Percentiles rank a stretch among this genome's conserved stretches.
These are phyloP conservation scores for Physocephala rufipes DNA, from an alignment of 2,888 invertebrate genomes.

Conservation along the genomic window DNA sequence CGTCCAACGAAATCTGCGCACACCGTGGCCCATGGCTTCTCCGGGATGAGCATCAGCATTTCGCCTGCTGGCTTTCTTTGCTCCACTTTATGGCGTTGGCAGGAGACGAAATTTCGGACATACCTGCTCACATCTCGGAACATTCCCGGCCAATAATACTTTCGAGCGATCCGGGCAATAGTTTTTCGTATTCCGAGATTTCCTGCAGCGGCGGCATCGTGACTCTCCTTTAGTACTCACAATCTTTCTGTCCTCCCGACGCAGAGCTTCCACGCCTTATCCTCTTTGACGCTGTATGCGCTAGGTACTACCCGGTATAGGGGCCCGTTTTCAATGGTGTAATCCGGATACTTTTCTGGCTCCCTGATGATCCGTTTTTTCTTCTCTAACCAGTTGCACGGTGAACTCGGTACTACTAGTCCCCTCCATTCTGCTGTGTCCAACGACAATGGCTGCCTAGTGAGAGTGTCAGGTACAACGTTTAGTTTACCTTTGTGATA, in stretches of 20 bases:
- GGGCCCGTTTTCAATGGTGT: conserved; percentile 5
- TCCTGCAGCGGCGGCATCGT: conserved; percentile 36
- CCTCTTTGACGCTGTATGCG: background rate
- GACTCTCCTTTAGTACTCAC: conserved; percentile 32
- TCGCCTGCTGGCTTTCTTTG: background rate
- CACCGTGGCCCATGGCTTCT: background rate
- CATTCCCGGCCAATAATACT: conserved; percentile 41
- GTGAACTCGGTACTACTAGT: no score
- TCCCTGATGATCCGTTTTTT: background rate
- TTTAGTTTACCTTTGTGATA: conserved; percentile 27
- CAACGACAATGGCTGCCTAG: conserved; percentile 15
- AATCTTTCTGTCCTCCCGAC: background rate
- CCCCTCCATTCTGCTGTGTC: background rate
- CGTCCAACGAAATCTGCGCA: background rate
- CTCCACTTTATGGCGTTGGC: conserved; percentile 33
- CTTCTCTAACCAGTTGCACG: conserved; percentile 20
- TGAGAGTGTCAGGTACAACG: conserved; percentile 36
- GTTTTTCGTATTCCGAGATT: conserved; percentile 41
- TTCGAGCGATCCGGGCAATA: background rate
- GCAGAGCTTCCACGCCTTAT: conserved; percentile 36
- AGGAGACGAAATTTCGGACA: conserved; percentile 27
- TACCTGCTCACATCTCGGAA: conserved; percentile 29
- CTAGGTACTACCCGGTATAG: conserved; percentile 30
- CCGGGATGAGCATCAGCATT: background rate
- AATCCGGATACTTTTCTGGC: conserved; percentile 24